phyloP scores from a whole-genome alignment of 2,888 invertebrate genomes.

The Masnerella sp. region DNA sequence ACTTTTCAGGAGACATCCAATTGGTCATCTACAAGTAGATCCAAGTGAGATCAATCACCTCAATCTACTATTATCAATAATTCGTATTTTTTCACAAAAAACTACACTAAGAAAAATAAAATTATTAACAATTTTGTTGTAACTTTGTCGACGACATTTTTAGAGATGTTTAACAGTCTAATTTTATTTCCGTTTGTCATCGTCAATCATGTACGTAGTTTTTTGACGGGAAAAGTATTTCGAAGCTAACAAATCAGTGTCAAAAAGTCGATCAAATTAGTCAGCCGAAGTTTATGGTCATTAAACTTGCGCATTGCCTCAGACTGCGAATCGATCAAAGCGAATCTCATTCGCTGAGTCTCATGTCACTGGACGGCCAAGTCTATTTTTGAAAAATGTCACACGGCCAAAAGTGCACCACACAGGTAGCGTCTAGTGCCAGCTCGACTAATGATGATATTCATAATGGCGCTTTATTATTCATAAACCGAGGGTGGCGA shows the following conservation, averaged over 20 bases:
- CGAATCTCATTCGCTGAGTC: constrained; percentile 54
- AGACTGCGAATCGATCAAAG: constrained; percentile 63
- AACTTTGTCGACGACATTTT: too few species aligned
- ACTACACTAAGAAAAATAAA: too few species aligned
- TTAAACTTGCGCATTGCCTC: constrained; percentile 57
- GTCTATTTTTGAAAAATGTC: constrained; percentile 74
- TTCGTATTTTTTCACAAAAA: background rate
- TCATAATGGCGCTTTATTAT: constrained; percentile 51
- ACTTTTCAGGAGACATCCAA: constrained; percentile 56
- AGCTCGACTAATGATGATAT: constrained; percentile 34
- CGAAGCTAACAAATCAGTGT: constrained; percentile 3
- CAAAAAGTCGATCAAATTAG: background rate
- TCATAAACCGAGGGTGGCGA: constrained; percentile 25
- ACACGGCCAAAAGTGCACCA: constrained; percentile 69
- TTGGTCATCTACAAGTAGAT: constrained; percentile 51
- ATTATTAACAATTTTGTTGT: too few species aligned
- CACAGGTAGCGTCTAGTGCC: constrained; percentile 61
- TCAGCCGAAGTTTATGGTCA: constrained; percentile 36
- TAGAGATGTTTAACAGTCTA: too few species aligned
- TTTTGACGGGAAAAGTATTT: too few species aligned
- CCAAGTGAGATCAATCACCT: constrained; percentile 43
- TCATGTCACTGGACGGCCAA: constrained; percentile 66
- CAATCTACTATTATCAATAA: background rate
- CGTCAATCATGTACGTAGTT: too few species aligned
- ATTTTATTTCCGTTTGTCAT: too few species aligned